phyloP scores from a whole-genome alignment of 2,888 invertebrate genomes.

The Sarcophaga caerulescens region DNA sequence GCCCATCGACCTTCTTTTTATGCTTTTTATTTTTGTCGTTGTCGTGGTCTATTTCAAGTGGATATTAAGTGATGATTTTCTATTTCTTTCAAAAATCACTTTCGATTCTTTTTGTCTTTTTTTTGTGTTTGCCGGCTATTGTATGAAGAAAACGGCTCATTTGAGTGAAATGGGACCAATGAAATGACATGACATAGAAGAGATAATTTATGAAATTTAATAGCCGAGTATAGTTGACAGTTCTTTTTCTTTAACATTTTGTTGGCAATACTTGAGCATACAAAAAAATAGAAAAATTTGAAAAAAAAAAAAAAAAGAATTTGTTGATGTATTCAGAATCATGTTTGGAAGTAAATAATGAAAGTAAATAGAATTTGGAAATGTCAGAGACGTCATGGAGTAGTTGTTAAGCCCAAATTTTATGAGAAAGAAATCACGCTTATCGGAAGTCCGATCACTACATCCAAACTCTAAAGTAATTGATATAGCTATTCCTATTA shows the following conservation, averaged over 20 bases:
- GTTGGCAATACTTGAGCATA: not conserved
- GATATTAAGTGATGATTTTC: not conserved
- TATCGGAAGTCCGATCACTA: no score
- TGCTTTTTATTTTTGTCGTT: not conserved
- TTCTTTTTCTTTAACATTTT: not conserved
- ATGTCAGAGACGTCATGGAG: no score
- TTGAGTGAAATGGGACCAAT: not conserved
- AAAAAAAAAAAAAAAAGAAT: no score
- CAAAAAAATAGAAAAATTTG: not conserved
- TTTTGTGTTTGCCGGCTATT: not conserved
- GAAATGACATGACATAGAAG: not conserved
- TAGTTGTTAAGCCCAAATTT: no score
- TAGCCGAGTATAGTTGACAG: not conserved
- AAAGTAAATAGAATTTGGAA: no score
- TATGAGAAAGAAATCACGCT: no score
- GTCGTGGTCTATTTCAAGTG: not conserved
- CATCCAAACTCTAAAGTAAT: no score
- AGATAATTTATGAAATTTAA: slow-evolving; percentile 22
- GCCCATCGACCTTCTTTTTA: not conserved
- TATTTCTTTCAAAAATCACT: slow-evolving; percentile 8
- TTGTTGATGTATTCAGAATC: no score
- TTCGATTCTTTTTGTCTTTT: not conserved
- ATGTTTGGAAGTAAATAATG: no score
- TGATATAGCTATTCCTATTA: no score
- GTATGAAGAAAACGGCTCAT: not conserved